A percentile compares a stretch with the other conserved stretches of the same genome.
These are phyloP conservation scores for Clarias magur DNA, from an alignment of 2,113 vertebrate species.

Conservation along the genomic window DNA sequence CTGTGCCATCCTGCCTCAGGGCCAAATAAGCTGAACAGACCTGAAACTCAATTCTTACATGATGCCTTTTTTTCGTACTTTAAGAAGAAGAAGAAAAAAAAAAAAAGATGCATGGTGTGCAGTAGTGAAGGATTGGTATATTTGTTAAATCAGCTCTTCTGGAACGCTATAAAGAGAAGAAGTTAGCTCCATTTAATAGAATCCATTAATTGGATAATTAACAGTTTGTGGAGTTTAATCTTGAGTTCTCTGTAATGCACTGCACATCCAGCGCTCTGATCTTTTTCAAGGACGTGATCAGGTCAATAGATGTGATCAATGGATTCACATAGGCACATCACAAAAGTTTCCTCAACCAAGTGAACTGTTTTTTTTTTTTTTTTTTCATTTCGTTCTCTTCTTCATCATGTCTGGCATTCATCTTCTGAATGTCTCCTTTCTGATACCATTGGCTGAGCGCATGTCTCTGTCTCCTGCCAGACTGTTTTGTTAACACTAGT, in stretches of 20 bases:
- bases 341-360: constrained; percentile 57
- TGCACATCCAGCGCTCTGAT: constrained; percentile 64
- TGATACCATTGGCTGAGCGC: constrained; percentile 51
- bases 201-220: constrained; percentile 53
- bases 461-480: constrained; percentile 60
- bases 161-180: constrained; percentile 38
- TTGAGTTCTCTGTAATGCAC: constrained; percentile 63
- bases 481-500: constrained; percentile 68
- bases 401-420: neutral
- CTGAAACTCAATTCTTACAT: constrained; percentile 39
- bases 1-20: constrained; percentile 47
- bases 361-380: constrained; percentile 49
- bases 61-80: neutral
- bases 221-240: constrained; percentile 33
- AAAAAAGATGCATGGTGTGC: constrained; percentile 13
- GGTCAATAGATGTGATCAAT: constrained; percentile 61
- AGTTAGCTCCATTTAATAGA: constrained; percentile 52
- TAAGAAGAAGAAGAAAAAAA: neutral
- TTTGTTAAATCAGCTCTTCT: constrained; percentile 2
- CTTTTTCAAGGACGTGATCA: constrained; percentile 61
- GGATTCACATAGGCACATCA: constrained; percentile 60
- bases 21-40: constrained; percentile 46
- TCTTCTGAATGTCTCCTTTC: neutral
- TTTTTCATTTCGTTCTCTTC: constrained; percentile 40
- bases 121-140: constrained; percentile 13